Conservation (phyloP, 1,140 invertebrate genomes). For the Trachelipus rathkii region DNA sequence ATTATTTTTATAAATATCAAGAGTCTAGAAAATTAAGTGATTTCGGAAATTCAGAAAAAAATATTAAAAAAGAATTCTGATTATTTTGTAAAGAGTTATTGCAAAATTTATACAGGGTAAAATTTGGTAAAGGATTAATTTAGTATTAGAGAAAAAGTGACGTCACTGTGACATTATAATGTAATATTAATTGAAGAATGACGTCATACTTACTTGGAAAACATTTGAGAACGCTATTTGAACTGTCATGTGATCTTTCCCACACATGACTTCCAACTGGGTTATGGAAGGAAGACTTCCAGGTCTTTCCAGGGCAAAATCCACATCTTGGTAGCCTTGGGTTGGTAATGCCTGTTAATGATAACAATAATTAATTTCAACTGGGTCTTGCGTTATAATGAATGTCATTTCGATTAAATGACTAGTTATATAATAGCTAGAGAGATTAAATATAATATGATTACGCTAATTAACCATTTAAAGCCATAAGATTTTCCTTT, state of each 20-base stretch:
- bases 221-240: slow-evolving; percentile 84
- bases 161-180: no score
- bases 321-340: slow-evolving; percentile 35
- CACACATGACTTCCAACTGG: slow-evolving; percentile 85
- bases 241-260: slow-evolving; percentile 79
- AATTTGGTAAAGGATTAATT: no score
- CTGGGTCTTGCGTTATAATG: not conserved
- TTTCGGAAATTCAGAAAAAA: no score
- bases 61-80: no score
- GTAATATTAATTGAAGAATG: no score
- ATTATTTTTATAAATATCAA: no score
- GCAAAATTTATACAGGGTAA: no score
- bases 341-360: slow-evolving; percentile 24
- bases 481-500: not conserved
- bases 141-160: no score
- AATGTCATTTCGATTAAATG: no score
- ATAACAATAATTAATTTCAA: not conserved
- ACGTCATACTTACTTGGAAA: slow-evolving; percentile 59
- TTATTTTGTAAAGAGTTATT: no score
- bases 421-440: no score
- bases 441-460: not conserved
- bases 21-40: no score
- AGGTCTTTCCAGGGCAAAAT: slow-evolving; percentile 59
- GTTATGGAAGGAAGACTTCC: slow-evolving; percentile 76
- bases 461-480: not conserved